Conservation (phyloP, 2,113 vertebrate species). For the Pollachius pollachius region DNA sequence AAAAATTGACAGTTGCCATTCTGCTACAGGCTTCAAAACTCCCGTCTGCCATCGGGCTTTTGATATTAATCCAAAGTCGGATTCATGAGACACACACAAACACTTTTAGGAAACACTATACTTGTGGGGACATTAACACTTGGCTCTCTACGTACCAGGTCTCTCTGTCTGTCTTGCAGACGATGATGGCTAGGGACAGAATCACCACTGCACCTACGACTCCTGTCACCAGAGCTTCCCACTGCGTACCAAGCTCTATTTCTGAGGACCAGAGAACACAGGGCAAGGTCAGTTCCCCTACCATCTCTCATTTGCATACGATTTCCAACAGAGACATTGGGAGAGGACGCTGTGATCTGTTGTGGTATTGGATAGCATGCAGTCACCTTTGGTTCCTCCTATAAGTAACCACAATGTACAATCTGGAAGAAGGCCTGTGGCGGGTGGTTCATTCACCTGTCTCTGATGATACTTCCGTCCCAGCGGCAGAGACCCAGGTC, state of each 20-base stretch:
- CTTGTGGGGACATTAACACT: not conserved
- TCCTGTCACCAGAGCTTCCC: not conserved
- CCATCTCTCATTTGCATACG: not conserved
- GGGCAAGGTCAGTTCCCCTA: not conserved
- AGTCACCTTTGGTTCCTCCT: too few relatives aligned
- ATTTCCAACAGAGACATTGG: not conserved
- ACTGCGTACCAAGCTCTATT: not conserved
- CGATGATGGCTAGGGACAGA: conserved; percentile 7
- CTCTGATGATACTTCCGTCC: not conserved
- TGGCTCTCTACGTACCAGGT: conserved; percentile 38
- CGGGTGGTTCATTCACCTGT: too few relatives aligned
- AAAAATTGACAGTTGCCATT: too few relatives aligned
- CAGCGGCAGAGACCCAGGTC: conserved; percentile 40
- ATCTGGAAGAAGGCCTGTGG: too few relatives aligned
- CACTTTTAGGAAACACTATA: not conserved
- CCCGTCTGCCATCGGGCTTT: too few relatives aligned
- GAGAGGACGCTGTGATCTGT: not conserved
- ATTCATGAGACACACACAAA: too few relatives aligned
- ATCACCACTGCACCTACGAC: fast-evolving
- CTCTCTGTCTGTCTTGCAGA: conserved; percentile 13
- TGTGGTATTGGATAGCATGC: too few relatives aligned
- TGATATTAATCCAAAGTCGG: too few relatives aligned
- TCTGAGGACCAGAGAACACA: conserved; percentile 11
- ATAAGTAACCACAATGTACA: too few relatives aligned
- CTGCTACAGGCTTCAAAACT: too few relatives aligned